These are phyloP conservation scores for Lordiphosa andalusiaca DNA, from an alignment of 2,888 invertebrate genomes.

Conservation along the genomic window DNA sequence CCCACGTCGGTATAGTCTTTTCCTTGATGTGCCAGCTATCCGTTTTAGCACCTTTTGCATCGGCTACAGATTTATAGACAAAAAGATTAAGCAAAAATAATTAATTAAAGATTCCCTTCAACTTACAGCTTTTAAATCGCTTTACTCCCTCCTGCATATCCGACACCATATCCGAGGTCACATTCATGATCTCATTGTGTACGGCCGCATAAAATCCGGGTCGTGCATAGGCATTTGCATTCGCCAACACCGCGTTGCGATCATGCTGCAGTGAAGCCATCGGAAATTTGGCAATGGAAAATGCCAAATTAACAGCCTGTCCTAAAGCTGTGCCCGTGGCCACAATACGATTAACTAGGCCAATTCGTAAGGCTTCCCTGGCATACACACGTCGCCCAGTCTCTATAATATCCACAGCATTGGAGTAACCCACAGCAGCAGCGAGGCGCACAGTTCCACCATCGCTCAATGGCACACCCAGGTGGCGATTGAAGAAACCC, in stretches of 20 bases:
- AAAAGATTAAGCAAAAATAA: background rate
- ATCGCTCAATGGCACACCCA: slow-evolving; percentile 92
- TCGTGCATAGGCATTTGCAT: slow-evolving; percentile 83
- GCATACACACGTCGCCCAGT: slow-evolving; percentile 90
- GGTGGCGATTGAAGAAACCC: slow-evolving; percentile 91
- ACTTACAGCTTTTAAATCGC: slow-evolving; percentile 84
- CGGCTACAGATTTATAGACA: slow-evolving; percentile 40
- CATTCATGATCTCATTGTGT: slow-evolving; percentile 83
- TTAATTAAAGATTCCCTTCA: background rate
- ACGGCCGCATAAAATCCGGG: slow-evolving; percentile 83
- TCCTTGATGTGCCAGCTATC: slow-evolving; percentile 75
- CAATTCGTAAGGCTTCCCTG: slow-evolving; percentile 89
- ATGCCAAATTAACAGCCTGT: slow-evolving; percentile 88
- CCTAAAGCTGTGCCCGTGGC: slow-evolving; percentile 92
- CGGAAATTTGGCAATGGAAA: slow-evolving; percentile 90
- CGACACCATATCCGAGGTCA: slow-evolving; percentile 83
- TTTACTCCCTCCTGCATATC: slow-evolving; percentile 86
- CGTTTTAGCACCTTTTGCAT: slow-evolving; percentile 55
- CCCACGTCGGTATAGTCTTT: slow-evolving; percentile 84
- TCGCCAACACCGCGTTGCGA: slow-evolving; percentile 81
- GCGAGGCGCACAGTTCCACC: slow-evolving; percentile 92
- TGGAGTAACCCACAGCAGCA: slow-evolving; percentile 90
- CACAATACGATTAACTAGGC: slow-evolving; percentile 89
- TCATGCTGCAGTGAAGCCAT: slow-evolving; percentile 81
- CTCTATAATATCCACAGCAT: slow-evolving; percentile 92